Evolutionary conservation across 2,888 invertebrate species (phyloP).

Genomic region (Diachrysia chrysitis): DNA sequence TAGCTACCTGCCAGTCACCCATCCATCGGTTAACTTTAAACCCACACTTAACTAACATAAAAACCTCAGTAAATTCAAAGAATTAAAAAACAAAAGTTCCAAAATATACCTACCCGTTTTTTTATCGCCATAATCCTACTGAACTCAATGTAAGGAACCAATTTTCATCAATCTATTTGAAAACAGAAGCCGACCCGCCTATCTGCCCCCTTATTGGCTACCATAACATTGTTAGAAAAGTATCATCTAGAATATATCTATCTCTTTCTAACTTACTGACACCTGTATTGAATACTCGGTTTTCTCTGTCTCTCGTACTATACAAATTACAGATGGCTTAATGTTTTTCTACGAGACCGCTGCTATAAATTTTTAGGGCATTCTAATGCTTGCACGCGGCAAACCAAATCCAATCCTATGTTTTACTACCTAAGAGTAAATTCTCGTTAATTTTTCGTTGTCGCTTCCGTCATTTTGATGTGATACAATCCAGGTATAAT

Average conservation of each 20-base stretch:
- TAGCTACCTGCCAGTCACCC: slow-evolving; percentile 3
- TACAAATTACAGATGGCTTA: slow-evolving; percentile 84
- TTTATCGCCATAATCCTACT: slow-evolving; percentile 50
- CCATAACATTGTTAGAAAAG: slow-evolving; percentile 71
- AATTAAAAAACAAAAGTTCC: slow-evolving; percentile 33
- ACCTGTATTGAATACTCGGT: slow-evolving; percentile 36
- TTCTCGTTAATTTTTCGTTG: slow-evolving; percentile 25
- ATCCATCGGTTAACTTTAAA: neutral
- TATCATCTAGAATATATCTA: slow-evolving; percentile 62
- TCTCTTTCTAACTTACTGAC: slow-evolving; percentile 70
- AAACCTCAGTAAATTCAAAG: slow-evolving; percentile 38
- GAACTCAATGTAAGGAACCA: slow-evolving; percentile 63
- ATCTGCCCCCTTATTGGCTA: slow-evolving; percentile 83
- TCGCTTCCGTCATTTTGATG: slow-evolving; percentile 57
- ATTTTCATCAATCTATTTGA: slow-evolving; percentile 72
- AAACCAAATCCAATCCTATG: slow-evolving; percentile 56
- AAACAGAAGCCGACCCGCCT: slow-evolving; percentile 78
- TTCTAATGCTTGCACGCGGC: slow-evolving; percentile 61
- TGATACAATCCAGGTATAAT: slow-evolving; percentile 68
- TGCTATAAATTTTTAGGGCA: slow-evolving; percentile 74
- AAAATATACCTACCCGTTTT: slow-evolving; percentile 36
- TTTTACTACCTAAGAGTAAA: neutral
- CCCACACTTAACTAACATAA: slow-evolving; percentile 10
- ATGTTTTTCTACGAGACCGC: slow-evolving; percentile 82
- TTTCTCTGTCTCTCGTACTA: slow-evolving; percentile 74